Evolutionary conservation across 2,888 invertebrate genomes (phyloP).

Genomic region (Barypeithes pellucidus): DNA sequence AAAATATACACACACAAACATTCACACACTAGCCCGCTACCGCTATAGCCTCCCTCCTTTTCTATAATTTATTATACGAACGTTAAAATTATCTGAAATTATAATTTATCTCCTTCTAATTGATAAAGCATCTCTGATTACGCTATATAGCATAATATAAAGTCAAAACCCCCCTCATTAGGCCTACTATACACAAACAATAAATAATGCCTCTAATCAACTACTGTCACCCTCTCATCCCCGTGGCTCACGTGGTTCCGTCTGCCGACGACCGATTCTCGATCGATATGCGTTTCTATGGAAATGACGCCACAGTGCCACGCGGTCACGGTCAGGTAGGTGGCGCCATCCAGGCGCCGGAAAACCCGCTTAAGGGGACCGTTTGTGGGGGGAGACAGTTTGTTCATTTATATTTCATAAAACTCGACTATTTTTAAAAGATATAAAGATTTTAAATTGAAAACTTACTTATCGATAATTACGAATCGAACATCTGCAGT

Average conservation of each 20-base stretch:
- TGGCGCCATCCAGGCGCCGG: constrained; percentile 64
- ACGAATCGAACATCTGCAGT: background rate
- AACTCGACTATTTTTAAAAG: background rate
- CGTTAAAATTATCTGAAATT: no score
- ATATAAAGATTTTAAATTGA: no score
- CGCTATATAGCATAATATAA: constrained; percentile 11
- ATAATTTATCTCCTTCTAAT: background rate
- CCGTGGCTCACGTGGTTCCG: constrained; percentile 39
- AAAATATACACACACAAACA: no score
- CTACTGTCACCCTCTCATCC: constrained; percentile 43
- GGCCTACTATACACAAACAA: constrained; percentile 45
- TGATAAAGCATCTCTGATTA: constrained; percentile 15
- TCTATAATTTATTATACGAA: no score
- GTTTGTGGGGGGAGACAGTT: background rate
- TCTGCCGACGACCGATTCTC: constrained; percentile 4
- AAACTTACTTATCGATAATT: background rate
- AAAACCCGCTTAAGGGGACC: background rate
- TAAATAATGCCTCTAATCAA: constrained; percentile 49
- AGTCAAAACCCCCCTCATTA: constrained; percentile 44
- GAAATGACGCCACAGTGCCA: constrained; percentile 65
- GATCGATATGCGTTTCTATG: constrained; percentile 42
- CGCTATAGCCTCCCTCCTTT: no score
- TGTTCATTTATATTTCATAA: background rate
- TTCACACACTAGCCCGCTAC: no score
- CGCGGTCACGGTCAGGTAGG: constrained; percentile 64